These are phyloP conservation scores for Tuta absoluta DNA, from an alignment of 2,888 invertebrate species.

Conservation along the genomic window DNA sequence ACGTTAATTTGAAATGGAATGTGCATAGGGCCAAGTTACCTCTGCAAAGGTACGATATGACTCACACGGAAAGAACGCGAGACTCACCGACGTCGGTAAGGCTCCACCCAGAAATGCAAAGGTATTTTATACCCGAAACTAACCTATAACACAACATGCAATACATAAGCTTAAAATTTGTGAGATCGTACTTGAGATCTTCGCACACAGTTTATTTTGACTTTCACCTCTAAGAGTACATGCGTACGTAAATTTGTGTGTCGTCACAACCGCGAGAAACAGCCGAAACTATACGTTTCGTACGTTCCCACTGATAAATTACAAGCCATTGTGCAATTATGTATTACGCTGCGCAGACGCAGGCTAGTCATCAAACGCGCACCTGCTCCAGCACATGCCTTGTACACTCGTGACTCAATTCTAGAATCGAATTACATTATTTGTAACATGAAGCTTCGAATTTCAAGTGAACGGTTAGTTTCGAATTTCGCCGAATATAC, in stretches of 20 bases:
- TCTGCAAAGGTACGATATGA: slow-evolving; percentile 63
- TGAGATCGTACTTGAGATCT: slow-evolving; percentile 32
- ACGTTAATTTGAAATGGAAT: slow-evolving; percentile 55
- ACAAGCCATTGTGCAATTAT: slow-evolving; percentile 31
- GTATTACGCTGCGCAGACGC: slow-evolving; percentile 21
- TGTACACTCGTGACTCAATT: slow-evolving; percentile 48
- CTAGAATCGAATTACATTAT: slow-evolving; percentile 48
- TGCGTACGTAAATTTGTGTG: not conserved
- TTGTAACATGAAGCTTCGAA: slow-evolving; percentile 27
- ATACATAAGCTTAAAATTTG: not conserved
- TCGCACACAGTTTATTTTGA: slow-evolving; percentile 21
- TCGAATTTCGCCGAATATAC: slow-evolving; percentile 32
- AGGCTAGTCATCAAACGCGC: slow-evolving; percentile 35
- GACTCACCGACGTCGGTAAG: slow-evolving; percentile 49
- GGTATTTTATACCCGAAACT: not conserved
- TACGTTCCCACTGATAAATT: slow-evolving; percentile 26
- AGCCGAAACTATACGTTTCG: slow-evolving; percentile 20
- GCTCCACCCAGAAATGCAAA: slow-evolving; percentile 47
- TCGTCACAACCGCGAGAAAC: slow-evolving; percentile 25
- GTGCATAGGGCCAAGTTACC: slow-evolving; percentile 54
- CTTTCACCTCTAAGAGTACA: slow-evolving; percentile 23
- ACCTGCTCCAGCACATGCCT: slow-evolving; percentile 51
- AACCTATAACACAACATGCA: not conserved
- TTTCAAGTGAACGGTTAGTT: slow-evolving; percentile 30
- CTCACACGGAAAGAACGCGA: slow-evolving; percentile 70